Evolutionary conservation across 2,113 vertebrate genomes (phyloP), one percentile per base, ranked within the genome.

Genomic region (Damaliscus lunatus): DNA sequence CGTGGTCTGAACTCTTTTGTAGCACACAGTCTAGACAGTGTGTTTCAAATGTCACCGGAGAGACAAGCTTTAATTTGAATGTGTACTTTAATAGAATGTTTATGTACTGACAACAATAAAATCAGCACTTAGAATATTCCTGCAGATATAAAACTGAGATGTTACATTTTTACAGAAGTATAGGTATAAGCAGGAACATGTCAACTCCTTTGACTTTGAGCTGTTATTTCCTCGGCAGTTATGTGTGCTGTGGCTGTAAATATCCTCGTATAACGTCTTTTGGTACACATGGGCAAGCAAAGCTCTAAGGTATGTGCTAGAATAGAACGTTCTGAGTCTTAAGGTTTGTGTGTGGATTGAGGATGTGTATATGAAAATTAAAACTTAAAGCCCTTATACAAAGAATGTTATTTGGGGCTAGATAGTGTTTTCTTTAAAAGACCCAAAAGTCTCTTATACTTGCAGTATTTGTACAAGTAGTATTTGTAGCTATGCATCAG

Each of bases 51-150:
- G 62, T 83, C 71, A 94, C 57, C 2, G 5, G 27, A 90, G 62
- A 94, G 77, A 86, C 25, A 46, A 48, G 48, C 62, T 89, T 94
- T 86, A 48, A 94, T 89, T 91, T n/a, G 91, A 94, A 94, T 88
- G n/a, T 57, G 6, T 90, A 52, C 64, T 92, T 88, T 90, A 80
- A 40, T n/a, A 82, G 83, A 88, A 90, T 88, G 48, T 90, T 93
- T 95, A 82, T 71, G 92, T 53, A 96, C 43, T 88, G 48, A 95
- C 62, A 50, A 55, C 31, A 92, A 81, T 97, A 77, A 88, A 94
- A 85, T 67, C n/a, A 67, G 4, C 31, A 95, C 21, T 91, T 57
- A 84, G 27, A 96, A 19, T 84, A 71, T 87, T 60, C 29, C 33
- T 82, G 43, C 12, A 95, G 43, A 40, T 88, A 31, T 43, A 25